A percentile compares a stretch with the other conserved stretches of the same genome.
These are phyloP conservation scores for Spea hammondii DNA, from an alignment of 2,797 vertebrate genomes.

Conservation along the genomic window DNA sequence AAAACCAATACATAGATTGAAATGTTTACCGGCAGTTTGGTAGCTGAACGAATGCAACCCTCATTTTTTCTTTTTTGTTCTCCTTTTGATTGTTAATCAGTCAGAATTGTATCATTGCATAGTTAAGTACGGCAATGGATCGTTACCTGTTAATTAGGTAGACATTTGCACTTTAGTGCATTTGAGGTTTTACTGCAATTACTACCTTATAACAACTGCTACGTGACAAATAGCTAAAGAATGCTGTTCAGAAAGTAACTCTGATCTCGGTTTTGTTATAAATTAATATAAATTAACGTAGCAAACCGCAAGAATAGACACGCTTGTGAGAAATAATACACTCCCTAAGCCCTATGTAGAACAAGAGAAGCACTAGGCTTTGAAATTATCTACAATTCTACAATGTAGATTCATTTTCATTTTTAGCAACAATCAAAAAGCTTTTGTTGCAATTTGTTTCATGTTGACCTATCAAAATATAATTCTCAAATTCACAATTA, in stretches of 20 bases:
- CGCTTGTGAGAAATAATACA: neutral
- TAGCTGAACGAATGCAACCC: no score
- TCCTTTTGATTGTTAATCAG: neutral
- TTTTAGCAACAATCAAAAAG: neutral
- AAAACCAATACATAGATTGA: no score
- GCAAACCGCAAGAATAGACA: neutral
- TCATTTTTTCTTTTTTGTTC: no score
- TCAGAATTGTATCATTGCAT: neutral
- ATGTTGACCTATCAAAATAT: neutral
- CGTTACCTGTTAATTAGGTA: constrained; percentile 3
- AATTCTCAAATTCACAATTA: no score
- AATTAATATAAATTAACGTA: neutral
- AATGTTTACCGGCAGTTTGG: no score
- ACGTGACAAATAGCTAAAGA: neutral
- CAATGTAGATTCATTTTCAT: neutral
- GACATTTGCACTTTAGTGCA: constrained; percentile 9
- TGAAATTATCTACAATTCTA: neutral
- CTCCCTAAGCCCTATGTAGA: neutral
- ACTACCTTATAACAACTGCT: constrained; percentile 5
- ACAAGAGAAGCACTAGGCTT: neutral
- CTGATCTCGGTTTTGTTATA: constrained; percentile 2
- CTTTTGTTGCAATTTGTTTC: neutral
- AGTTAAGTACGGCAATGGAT: constrained; percentile 6
- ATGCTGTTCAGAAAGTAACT: neutral
- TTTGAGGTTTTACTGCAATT: neutral